These are phyloP conservation scores for Oplegnathus fasciatus DNA, from an alignment of 2,113 vertebrate genomes.

Conservation along the genomic window DNA sequence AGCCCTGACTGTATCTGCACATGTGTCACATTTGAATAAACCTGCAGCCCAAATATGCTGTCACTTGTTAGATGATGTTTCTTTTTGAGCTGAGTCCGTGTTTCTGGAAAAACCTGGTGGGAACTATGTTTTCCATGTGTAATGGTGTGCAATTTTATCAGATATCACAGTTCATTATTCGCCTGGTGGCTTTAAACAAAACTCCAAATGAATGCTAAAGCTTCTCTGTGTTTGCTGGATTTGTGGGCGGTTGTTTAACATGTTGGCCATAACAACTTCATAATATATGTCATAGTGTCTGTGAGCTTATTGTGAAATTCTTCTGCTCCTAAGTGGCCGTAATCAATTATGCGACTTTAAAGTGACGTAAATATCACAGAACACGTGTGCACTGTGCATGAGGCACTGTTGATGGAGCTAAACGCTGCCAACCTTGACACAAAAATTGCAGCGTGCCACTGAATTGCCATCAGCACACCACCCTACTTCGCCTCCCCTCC, in stretches of 20 bases:
- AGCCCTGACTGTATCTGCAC: constrained; percentile 2
- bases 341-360: not conserved
- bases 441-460: not conserved
- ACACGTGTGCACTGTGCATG: not conserved
- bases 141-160: not conserved
- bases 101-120: not conserved
- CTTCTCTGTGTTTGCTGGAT: not conserved
- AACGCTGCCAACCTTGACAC: not conserved
- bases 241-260: not conserved
- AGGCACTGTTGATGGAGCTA: not conserved
- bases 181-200: not conserved
- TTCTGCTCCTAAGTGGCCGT: not conserved
- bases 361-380: not conserved
- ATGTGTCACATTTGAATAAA: not conserved
- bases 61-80: not conserved
- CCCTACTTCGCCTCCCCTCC: not conserved
- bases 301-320: not conserved
- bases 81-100: not conserved
- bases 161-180: not conserved
- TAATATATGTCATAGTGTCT: not conserved
- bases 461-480: not conserved
- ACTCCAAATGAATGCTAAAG: constrained; percentile 3
- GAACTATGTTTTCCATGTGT: constrained; percentile 19
- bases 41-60: not conserved
- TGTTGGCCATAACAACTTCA: not conserved